phyloP scores from a whole-genome alignment of 2,888 invertebrate species.

The Galerucella pusilla region DNA sequence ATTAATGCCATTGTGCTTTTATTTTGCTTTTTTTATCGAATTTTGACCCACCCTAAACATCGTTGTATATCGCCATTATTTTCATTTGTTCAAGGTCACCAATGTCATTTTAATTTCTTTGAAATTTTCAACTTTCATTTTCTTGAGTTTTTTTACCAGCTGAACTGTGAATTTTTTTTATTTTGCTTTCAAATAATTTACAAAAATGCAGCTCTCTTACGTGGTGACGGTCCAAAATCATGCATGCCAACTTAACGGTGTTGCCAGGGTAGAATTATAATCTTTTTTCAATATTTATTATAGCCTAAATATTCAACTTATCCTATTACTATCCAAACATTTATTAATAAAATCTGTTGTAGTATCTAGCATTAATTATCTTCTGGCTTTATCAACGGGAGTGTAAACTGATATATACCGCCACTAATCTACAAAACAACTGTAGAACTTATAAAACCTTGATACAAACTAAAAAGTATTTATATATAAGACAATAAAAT shows the following conservation, averaged over 20 bases:
- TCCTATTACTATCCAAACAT: background rate
- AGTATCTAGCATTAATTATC: no score
- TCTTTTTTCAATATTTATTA: background rate
- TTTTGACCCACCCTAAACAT: conserved; percentile 59
- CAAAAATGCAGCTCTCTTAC: conserved; percentile 38
- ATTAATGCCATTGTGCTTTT: conserved; percentile 40
- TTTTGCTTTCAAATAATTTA: conserved; percentile 39
- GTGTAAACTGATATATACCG: no score
- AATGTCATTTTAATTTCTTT: conserved; percentile 51
- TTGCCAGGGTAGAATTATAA: conserved; percentile 9
- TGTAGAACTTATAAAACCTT: background rate
- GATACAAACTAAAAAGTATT: background rate
- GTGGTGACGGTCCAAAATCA: conserved; percentile 49
- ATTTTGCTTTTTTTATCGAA: conserved; percentile 46
- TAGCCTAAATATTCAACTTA: background rate
- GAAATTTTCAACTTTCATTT: background rate
- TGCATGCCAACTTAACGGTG: conserved; percentile 53
- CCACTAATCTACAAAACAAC: no score
- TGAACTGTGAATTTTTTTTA: conserved; percentile 31
- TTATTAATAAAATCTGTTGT: background rate
- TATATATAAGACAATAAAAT: background rate
- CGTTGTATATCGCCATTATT: conserved; percentile 53
- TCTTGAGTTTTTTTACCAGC: conserved; percentile 35
- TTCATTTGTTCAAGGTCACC: conserved; percentile 60
- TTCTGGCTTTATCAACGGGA: no score